phyloP scores from a whole-genome alignment of 1,140 invertebrate species.

The Drosophila eugracilis region DNA sequence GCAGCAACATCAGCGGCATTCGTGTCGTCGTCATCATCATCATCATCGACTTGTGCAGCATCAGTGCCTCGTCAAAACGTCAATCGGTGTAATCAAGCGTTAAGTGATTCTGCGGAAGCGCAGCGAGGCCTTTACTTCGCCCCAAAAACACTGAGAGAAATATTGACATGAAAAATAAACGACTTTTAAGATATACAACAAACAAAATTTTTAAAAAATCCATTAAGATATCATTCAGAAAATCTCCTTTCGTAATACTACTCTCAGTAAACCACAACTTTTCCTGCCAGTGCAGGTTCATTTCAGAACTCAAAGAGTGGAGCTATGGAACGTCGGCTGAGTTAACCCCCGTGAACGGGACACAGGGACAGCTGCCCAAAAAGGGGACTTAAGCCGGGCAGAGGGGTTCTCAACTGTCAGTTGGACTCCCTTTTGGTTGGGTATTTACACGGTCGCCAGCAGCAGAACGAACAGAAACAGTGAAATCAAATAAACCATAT shows the following conservation, averaged over 20 bases:
- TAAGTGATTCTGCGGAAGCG: conserved; percentile 84
- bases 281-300: not conserved
- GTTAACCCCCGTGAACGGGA: conserved; percentile 27
- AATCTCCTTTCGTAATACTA: not conserved
- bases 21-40: conserved; percentile 60
- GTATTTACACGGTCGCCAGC: conserved; percentile 6
- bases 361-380: conserved; percentile 27
- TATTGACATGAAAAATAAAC: too few relatives aligned
- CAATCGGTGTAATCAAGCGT: conserved; percentile 84
- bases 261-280: not conserved
- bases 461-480: conserved; percentile 20
- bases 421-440: not conserved
- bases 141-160: conserved; percentile 9
- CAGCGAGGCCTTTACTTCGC: conserved; percentile 53
- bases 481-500: conserved; percentile 26
- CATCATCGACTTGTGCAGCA: conserved; percentile 77
- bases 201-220: too few relatives aligned
- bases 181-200: too few relatives aligned
- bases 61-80: conserved; percentile 83
- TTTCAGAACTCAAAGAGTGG: conserved; percentile 7
- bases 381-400: conserved; percentile 17
- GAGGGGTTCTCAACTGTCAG: conserved; percentile 22
- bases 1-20: conserved; percentile 31
- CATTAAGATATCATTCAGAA: too few relatives aligned
- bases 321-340: conserved; percentile 21